Percentiles rank a stretch among this genome's conserved stretches.
Evolutionary conservation across 2,113 vertebrate genomes (phyloP).

Genomic region (Leptocoma aspasia): DNA sequence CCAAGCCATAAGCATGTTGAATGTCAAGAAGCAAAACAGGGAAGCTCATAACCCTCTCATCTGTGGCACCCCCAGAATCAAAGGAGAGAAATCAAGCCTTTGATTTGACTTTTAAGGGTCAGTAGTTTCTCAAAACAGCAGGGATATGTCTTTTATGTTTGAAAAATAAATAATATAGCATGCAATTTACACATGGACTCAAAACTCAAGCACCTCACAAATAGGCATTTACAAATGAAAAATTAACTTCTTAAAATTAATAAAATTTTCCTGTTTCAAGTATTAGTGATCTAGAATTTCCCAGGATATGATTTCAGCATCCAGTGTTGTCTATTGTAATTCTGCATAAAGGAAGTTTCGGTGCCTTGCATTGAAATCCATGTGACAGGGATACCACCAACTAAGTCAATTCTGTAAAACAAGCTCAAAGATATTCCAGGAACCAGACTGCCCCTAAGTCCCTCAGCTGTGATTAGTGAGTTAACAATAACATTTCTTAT

Average conservation of each 20-base stretch:
- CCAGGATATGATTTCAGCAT: background rate
- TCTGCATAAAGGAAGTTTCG: background rate
- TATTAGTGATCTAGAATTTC: background rate
- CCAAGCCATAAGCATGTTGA: background rate
- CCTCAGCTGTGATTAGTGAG: slow-evolving; percentile 42
- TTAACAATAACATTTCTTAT: slow-evolving; percentile 57
- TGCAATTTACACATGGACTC: background rate
- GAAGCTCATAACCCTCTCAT: background rate
- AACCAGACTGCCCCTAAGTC: slow-evolving; percentile 11
- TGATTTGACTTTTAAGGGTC: background rate
- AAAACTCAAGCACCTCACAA: slow-evolving; percentile 1
- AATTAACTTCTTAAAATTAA: background rate
- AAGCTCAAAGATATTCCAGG: slow-evolving; percentile 27
- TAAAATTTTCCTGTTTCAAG: background rate
- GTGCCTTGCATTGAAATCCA: slow-evolving; percentile 26
- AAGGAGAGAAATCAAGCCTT: background rate
- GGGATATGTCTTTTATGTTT: background rate
- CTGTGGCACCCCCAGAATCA: background rate
- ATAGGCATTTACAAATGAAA: background rate
- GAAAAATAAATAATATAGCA: background rate
- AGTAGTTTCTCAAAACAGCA: slow-evolving; percentile 8
- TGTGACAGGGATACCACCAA: slow-evolving; percentile 29
- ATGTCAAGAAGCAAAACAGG: background rate
- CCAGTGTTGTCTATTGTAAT: background rate
- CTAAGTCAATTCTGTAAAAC: slow-evolving; percentile 28